Evolutionary conservation across 2,113 vertebrate species (phyloP).

Genomic region (Colistium nudipinnis): DNA sequence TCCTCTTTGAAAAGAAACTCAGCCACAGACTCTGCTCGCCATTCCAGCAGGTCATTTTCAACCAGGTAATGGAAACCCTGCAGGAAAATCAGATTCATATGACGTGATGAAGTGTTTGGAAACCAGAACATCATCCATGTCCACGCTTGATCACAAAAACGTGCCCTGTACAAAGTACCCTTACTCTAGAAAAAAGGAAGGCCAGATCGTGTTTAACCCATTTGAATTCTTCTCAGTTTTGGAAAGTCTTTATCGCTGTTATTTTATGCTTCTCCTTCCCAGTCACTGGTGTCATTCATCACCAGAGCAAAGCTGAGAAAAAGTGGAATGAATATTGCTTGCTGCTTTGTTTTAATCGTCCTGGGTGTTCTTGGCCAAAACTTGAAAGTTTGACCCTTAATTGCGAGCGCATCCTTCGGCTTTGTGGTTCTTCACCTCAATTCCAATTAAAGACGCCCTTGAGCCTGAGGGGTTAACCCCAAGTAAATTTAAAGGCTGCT

Average conservation of each 20-base stretch:
- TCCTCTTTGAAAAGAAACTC: constrained; percentile 93
- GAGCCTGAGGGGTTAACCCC: background rate
- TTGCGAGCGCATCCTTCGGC: background rate
- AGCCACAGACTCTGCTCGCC: constrained; percentile 83
- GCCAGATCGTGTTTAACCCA: background rate
- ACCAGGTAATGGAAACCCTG: constrained; percentile 91
- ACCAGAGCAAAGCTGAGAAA: background rate
- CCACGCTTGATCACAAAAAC: background rate
- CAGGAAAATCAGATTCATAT: background rate
- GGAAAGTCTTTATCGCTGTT: background rate
- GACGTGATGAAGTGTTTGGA: background rate
- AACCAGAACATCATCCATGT: background rate
- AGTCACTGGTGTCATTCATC: background rate
- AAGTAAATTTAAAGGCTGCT: background rate
- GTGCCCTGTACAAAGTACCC: background rate
- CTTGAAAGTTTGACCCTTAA: constrained; percentile 12
- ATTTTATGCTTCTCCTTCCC: constrained; percentile 11
- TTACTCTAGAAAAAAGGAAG: too few species aligned
- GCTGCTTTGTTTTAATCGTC: constrained; percentile 1
- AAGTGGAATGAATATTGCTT: constrained; percentile 13
- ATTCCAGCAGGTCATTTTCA: constrained; percentile 84
- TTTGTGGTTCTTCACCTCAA: constrained; percentile 10
- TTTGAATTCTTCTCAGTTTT: background rate
- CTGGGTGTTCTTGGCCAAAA: background rate
- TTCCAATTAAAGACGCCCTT: constrained; percentile 8